These are phyloP conservation scores for Medauroidea extradentata DNA, from an alignment of 1,140 invertebrate species.

Conservation along the genomic window DNA sequence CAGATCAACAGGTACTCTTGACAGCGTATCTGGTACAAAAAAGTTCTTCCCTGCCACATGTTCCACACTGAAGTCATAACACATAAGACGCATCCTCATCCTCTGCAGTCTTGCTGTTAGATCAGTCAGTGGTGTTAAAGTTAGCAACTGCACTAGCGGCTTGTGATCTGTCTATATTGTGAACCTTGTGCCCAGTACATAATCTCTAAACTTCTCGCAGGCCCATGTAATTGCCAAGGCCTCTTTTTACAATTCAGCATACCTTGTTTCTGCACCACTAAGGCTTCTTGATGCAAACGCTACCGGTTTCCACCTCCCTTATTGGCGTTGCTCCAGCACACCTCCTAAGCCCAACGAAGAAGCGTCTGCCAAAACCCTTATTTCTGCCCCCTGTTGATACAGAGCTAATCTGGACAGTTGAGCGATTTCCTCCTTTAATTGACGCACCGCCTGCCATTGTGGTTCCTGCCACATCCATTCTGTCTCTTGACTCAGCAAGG, in stretches of 20 bases:
- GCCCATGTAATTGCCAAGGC: conserved; percentile 25
- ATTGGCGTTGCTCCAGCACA: conserved; percentile 31
- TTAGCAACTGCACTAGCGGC: no score
- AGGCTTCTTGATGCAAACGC: conserved; percentile 35
- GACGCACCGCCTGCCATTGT: conserved; percentile 10
- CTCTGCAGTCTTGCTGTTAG: no score
- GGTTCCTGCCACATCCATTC: conserved; percentile 23
- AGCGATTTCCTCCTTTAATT: conserved; percentile 14
- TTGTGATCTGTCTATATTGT: no score
- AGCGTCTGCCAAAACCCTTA: conserved; percentile 2
- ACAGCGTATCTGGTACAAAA: no score
- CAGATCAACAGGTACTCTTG: no score
- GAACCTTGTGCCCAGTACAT: no score
- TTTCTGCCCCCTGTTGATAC: conserved; percentile 12
- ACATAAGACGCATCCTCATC: no score
- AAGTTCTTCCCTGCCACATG: no score
- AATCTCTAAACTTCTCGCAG: no score
- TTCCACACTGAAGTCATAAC: no score
- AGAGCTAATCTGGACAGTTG: conserved; percentile 10
- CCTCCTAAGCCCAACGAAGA: conserved; percentile 22
- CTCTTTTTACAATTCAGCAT: conserved; percentile 40
- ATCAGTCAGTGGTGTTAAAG: no score
- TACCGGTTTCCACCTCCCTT: conserved; percentile 34
- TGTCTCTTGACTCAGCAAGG: conserved; percentile 24
- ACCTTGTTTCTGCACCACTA: conserved; percentile 29